Evolutionary conservation across 2,797 vertebrate genomes (phyloP).

Genomic region (Otus scops): DNA sequence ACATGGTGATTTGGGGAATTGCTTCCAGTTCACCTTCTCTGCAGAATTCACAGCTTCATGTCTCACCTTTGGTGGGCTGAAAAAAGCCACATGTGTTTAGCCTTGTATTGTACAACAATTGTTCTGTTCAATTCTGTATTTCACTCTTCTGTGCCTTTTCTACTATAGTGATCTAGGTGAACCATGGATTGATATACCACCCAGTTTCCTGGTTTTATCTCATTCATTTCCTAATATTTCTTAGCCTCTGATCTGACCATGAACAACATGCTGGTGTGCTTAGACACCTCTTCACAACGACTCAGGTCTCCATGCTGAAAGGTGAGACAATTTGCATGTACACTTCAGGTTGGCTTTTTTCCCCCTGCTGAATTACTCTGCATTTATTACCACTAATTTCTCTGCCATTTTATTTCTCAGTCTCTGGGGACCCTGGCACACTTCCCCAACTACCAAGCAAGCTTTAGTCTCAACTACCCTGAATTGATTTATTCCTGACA

Average conservation of each 20-base stretch:
- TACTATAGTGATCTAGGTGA: neutral
- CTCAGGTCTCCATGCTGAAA: neutral
- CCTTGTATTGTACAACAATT: neutral
- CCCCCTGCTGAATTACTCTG: neutral
- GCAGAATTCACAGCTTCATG: neutral
- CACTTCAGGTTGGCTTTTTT: neutral
- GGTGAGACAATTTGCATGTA: neutral
- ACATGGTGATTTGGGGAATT: neutral
- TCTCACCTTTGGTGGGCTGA: neutral
- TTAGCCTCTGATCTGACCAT: neutral
- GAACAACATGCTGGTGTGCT: neutral
- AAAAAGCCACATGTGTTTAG: neutral
- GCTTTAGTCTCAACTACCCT: neutral
- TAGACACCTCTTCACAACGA: neutral
- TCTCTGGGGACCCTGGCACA: neutral
- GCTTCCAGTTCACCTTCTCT: neutral
- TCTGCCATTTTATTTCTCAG: neutral
- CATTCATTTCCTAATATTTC: neutral
- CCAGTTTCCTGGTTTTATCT: neutral
- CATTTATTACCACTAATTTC: constrained; percentile 3
- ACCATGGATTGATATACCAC: neutral
- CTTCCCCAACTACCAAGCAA: neutral
- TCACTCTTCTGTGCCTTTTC: neutral
- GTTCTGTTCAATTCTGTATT: neutral
- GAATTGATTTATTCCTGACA: neutral